phyloP scores from a whole-genome alignment of 2,888 invertebrate species.

The Scelioninae gen. 2 region DNA sequence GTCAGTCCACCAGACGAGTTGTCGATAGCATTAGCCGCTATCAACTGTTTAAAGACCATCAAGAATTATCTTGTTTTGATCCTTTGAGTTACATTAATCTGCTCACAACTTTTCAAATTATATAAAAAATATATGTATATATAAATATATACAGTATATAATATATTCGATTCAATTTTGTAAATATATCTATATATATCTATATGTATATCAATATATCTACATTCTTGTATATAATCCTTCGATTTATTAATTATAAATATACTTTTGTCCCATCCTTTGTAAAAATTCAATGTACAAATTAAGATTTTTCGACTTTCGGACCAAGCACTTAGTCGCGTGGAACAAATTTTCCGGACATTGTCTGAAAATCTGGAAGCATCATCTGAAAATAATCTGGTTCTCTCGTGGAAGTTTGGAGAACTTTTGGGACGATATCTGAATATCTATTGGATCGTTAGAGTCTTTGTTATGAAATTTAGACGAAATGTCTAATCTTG shows the following conservation, averaged over 20 bases:
- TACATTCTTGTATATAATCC: no score
- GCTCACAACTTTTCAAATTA: constrained; percentile 6
- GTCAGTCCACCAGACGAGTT: constrained; percentile 76
- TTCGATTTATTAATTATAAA: constrained; percentile 6
- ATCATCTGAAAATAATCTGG: no score
- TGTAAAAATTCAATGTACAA: not conserved
- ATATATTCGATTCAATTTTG: constrained; percentile 4
- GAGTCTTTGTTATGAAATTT: no score
- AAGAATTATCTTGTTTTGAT: constrained; percentile 26
- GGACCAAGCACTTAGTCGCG: not conserved
- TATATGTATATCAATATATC: not conserved
- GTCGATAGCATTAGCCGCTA: constrained; percentile 72
- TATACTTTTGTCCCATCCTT: not conserved
- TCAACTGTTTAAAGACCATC: constrained; percentile 68
- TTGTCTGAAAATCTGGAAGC: no score
- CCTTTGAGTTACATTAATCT: constrained; percentile 27
- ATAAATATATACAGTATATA: constrained; percentile 15
- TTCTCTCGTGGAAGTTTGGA: no score
- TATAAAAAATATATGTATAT: constrained; percentile 17
- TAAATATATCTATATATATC: not conserved
- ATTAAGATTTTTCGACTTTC: not conserved
- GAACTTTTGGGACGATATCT: no score
- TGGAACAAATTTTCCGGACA: no score
- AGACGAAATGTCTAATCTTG: no score
- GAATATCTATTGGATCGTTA: no score